These are phyloP conservation scores for Psilanteris sp. DNA, from an alignment of 1,140 invertebrate genomes.

Conservation along the genomic window DNA sequence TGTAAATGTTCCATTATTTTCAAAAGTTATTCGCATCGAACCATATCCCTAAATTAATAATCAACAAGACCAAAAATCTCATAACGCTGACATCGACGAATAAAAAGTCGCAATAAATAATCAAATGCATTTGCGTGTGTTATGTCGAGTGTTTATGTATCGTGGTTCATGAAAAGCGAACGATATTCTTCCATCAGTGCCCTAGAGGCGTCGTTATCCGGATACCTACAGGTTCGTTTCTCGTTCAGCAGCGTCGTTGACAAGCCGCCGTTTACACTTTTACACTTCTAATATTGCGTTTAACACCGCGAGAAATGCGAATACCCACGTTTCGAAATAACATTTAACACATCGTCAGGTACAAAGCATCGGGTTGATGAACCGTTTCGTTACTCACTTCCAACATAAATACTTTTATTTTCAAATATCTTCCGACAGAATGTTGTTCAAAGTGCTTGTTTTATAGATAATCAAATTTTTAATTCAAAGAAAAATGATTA, in stretches of 20 bases:
- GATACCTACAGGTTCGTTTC: slow-evolving; percentile 68
- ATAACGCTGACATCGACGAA: slow-evolving; percentile 39
- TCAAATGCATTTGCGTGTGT: slow-evolving; percentile 52
- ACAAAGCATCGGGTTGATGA: slow-evolving; percentile 57
- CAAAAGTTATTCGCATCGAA: slow-evolving; percentile 12
- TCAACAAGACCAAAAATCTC: slow-evolving; percentile 44
- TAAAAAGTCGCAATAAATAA: slow-evolving; percentile 60
- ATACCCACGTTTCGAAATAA: slow-evolving; percentile 54
- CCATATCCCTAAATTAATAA: slow-evolving; percentile 54
- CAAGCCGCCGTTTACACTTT: slow-evolving; percentile 70
- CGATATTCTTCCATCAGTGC: slow-evolving; percentile 75
- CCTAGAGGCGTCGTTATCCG: slow-evolving; percentile 73
- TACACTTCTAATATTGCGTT: slow-evolving; percentile 77
- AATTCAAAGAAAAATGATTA: slow-evolving; percentile 1
- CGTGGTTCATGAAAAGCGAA: slow-evolving; percentile 70
- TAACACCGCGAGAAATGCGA: slow-evolving; percentile 64
- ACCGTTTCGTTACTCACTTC: slow-evolving; percentile 39
- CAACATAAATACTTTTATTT: slow-evolving; percentile 46
- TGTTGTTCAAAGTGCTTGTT: slow-evolving; percentile 1
- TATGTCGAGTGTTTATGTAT: slow-evolving; percentile 70
- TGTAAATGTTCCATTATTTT: slow-evolving; percentile 46
- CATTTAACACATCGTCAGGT: slow-evolving; percentile 58
- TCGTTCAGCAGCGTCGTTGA: slow-evolving; percentile 69
- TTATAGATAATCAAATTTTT: slow-evolving; percentile 9
- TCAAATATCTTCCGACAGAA: slow-evolving; percentile 19